phyloP scores from a whole-genome alignment of 1,140 invertebrate genomes.

The Ectropis grisescens region DNA sequence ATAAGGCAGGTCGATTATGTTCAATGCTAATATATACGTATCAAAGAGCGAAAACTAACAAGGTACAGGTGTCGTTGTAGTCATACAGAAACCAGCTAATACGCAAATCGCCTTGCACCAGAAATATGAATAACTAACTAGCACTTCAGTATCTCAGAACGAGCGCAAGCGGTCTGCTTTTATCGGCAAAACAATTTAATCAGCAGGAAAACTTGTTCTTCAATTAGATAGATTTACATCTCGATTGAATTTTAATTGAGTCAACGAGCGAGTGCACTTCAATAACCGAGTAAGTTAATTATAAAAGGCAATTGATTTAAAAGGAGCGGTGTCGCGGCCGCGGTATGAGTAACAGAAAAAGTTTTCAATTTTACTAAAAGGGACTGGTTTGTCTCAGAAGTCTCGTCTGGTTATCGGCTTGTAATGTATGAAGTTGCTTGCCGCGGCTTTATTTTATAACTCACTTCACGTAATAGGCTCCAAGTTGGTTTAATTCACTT shows the following conservation, averaged over 20 bases:
- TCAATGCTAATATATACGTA: too few species aligned
- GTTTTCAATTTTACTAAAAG: slow-evolving; percentile 73
- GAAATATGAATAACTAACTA: too few species aligned
- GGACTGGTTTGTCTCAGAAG: slow-evolving; percentile 71
- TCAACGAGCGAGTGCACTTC: slow-evolving; percentile 55
- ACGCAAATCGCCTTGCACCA: too few species aligned
- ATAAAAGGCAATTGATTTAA: slow-evolving; percentile 69
- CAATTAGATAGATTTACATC: slow-evolving; percentile 26
- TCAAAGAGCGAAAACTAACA: too few species aligned
- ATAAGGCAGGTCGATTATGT: too few species aligned
- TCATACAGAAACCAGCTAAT: too few species aligned
- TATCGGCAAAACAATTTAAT: too few species aligned
- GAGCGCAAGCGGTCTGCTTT: too few species aligned
- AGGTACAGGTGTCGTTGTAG: too few species aligned
- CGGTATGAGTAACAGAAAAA: slow-evolving; percentile 68
- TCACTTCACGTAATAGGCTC: slow-evolving; percentile 65
- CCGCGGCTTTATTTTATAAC: slow-evolving; percentile 66
- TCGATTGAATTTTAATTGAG: slow-evolving; percentile 56
- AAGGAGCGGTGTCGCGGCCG: slow-evolving; percentile 54
- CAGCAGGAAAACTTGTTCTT: too few species aligned
- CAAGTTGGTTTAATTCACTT: slow-evolving; percentile 53
- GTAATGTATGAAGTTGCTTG: slow-evolving; percentile 68
- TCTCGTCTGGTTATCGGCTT: slow-evolving; percentile 69
- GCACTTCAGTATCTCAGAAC: too few species aligned
- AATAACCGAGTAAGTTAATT: slow-evolving; percentile 65